Percentiles rank a stretch among this genome's conserved stretches.
phyloP scores from a whole-genome alignment of 2,113 vertebrate species.

The Sinocyclocheilus anshuiensis region DNA sequence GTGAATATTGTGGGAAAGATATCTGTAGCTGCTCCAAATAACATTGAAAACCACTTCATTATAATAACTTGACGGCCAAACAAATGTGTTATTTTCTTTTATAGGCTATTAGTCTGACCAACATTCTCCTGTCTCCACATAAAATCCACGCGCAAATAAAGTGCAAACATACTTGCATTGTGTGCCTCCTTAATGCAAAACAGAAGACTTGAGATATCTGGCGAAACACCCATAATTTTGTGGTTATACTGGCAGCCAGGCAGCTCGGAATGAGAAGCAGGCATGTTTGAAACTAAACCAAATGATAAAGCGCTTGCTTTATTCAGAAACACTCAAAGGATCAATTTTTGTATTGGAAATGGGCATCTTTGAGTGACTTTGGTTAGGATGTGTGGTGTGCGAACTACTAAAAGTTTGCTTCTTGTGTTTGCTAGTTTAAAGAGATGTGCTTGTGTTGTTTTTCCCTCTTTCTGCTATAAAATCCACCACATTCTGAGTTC shows the following conservation, averaged over 20 bases:
- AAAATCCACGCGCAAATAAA: slow-evolving; percentile 30
- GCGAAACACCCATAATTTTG: slow-evolving; percentile 17
- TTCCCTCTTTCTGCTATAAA: slow-evolving; percentile 9
- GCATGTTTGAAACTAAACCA: slow-evolving; percentile 19
- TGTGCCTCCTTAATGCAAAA: slow-evolving; percentile 36
- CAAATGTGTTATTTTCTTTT: slow-evolving; percentile 42
- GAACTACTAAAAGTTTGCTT: neutral
- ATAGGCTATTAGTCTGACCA: slow-evolving; percentile 34
- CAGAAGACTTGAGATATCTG: slow-evolving; percentile 43
- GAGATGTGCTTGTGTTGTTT: neutral
- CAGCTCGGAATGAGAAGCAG: slow-evolving; percentile 14
- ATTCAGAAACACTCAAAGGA: neutral
- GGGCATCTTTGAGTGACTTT: neutral
- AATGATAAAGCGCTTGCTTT: neutral
- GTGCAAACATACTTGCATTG: slow-evolving; percentile 13
- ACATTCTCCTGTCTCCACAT: slow-evolving; percentile 32
- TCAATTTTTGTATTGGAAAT: neutral
- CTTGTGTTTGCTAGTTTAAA: slow-evolving; percentile 1
- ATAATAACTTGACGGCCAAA: slow-evolving; percentile 24
- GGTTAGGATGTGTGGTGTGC: neutral
- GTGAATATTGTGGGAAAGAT: slow-evolving; percentile 2
- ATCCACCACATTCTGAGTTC: neutral
- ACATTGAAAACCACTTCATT: neutral
- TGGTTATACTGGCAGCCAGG: slow-evolving; percentile 15
- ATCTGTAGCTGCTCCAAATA: slow-evolving; percentile 14